phyloP scores from a whole-genome alignment of 1,140 invertebrate species.

The Macrosteles quadrilineatus region DNA sequence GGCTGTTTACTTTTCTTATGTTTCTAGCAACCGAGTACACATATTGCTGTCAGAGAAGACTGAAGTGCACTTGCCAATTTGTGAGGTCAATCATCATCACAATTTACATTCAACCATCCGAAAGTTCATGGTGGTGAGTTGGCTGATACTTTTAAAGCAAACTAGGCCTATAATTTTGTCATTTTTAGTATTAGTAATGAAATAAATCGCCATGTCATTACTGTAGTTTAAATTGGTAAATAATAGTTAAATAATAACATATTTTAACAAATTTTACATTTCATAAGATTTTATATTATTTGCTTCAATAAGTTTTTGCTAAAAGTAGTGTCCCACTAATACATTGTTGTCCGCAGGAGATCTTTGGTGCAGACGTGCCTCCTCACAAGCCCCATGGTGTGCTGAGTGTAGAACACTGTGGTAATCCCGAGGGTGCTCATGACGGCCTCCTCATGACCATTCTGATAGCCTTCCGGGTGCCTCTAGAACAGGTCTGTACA shows the following conservation, averaged over 20 bases:
- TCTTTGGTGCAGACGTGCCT: constrained; percentile 84
- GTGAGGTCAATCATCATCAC: constrained; percentile 83
- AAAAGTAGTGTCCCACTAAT: too few relatives aligned
- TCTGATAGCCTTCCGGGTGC: constrained; percentile 81
- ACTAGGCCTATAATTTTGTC: neutral
- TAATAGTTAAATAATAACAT: too few relatives aligned
- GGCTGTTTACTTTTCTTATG: too few relatives aligned
- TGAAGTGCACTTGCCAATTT: constrained; percentile 78
- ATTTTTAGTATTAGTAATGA: neutral
- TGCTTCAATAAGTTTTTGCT: too few relatives aligned
- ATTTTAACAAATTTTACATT: too few relatives aligned
- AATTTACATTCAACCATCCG: constrained; percentile 85
- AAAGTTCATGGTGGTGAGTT: constrained; percentile 80
- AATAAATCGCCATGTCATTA: neutral
- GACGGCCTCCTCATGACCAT: constrained; percentile 85
- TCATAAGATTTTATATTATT: too few relatives aligned
- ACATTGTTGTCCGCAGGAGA: constrained; percentile 70
- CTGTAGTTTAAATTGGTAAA: neutral
- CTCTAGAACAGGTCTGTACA: constrained; percentile 77
- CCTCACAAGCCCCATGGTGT: constrained; percentile 83
- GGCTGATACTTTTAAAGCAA: neutral
- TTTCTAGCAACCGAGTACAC: constrained; percentile 72
- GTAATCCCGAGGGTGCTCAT: constrained; percentile 53
- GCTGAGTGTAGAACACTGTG: constrained; percentile 63
- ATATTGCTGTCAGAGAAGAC: constrained; percentile 82